These are phyloP conservation scores for Drosophila helvetica DNA, from an alignment of 2,888 invertebrate genomes.

Conservation along the genomic window DNA sequence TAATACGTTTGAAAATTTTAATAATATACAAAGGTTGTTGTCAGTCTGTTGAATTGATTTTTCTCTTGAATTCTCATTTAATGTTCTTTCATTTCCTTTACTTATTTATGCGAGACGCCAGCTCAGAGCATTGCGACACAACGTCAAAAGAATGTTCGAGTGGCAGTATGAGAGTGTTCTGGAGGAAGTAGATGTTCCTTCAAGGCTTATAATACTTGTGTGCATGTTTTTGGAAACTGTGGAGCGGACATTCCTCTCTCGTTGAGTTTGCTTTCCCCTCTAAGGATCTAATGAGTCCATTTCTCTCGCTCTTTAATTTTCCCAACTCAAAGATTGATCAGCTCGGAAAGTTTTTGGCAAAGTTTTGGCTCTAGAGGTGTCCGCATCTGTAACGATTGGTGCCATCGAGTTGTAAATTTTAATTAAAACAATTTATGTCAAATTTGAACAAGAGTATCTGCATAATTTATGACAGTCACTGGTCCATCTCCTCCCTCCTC, in stretches of 20 bases:
- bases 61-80: conserved; percentile 47
- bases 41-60: conserved; percentile 62
- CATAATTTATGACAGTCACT: conserved; percentile 61
- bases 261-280: no score
- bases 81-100: conserved; percentile 31
- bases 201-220: neutral
- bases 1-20: conserved; percentile 40
- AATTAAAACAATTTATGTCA: conserved; percentile 70
- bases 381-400: neutral
- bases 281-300: no score
- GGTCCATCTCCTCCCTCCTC: neutral
- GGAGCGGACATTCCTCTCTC: no score
- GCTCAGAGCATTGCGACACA: conserved; percentile 9
- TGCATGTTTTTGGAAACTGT: no score
- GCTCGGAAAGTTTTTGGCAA: neutral
- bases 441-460: conserved; percentile 58
- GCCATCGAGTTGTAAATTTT: conserved; percentile 57
- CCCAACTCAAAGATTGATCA: neutral
- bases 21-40: conserved; percentile 45
- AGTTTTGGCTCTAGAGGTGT: neutral
- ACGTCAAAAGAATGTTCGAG: conserved; percentile 7
- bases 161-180: neutral
- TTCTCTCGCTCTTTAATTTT: no score
- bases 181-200: neutral
- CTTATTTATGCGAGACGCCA: conserved; percentile 46